A percentile compares a stretch with the other conserved stretches of the same genome.
phyloP scores from a whole-genome alignment of 2,888 invertebrate species.

The Melanotus villosus region DNA sequence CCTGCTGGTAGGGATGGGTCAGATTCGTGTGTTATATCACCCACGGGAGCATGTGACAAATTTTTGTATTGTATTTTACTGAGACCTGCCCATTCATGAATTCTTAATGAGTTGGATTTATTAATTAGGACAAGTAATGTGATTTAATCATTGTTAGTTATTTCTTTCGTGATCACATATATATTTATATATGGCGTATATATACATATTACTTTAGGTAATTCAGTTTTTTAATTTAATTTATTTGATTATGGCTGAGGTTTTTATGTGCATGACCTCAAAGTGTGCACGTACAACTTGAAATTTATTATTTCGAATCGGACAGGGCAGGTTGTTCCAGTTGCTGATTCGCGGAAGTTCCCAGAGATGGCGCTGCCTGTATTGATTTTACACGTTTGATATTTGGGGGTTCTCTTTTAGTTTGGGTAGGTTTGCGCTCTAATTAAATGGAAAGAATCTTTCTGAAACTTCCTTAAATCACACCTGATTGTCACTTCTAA shows the following conservation, averaged over 20 bases:
- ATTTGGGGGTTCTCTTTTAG: neutral
- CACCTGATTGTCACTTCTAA: too few species aligned
- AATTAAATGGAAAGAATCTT: too few species aligned
- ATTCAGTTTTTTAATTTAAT: conserved; percentile 36
- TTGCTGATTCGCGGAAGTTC: neutral
- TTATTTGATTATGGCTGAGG: conserved; percentile 30
- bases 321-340: neutral
- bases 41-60: conserved; percentile 56
- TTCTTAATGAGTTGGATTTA: conserved; percentile 51
- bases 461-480: too few species aligned
- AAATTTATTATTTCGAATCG: conserved; percentile 13
- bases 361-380: conserved; percentile 20
- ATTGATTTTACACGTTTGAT: neutral
- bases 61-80: conserved; percentile 50
- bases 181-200: conserved; percentile 32
- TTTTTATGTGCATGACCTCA: conserved; percentile 27
- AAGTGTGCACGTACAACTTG: conserved; percentile 22
- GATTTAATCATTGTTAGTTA: conserved; percentile 48
- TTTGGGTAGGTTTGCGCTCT: too few species aligned
- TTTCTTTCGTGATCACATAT: conserved; percentile 37
- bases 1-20: conserved; percentile 59
- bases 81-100: conserved; percentile 50
- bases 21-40: conserved; percentile 58
- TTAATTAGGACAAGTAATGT: conserved; percentile 52
- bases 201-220: conserved; percentile 2